Evolutionary conservation across 2,888 invertebrate genomes (phyloP), one percentile per base, ranked within the genome.

Genomic region (Allophyes oxyacanthae): DNA sequence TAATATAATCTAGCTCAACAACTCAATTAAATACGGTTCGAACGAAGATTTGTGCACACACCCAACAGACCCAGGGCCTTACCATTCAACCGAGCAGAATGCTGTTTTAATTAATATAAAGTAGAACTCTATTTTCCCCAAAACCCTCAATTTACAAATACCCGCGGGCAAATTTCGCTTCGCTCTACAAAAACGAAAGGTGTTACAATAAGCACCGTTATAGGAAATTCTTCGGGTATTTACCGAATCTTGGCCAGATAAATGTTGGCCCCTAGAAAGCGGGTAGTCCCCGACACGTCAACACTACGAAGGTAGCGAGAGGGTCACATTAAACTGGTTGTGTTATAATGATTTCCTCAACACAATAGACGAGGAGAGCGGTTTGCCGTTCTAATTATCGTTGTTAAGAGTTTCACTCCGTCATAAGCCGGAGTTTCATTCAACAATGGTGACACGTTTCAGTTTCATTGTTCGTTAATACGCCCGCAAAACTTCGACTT

Each of bases 391-490:
- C 81, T 84, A 86, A 84, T 84, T 84, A 83, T 82, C 66, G 80
- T 81, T 79, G 78, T 82, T 84, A 79, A 80, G 79, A 81, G 81
- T 80, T 79, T 63, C 72, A 79, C 77, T 81, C 75, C 71, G 81
- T 80, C 78, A 81, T 78, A 81, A 83, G 79, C 79, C 67, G 63
- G 77, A 65, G 79, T 75, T 78, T 63, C 79, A 81, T 78, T 79
- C 75, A 79, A 83, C 85, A 86, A 82, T 83, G 76, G 79, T 78
- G 79, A 86, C 86, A 85, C 83, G 81, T 84, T 83, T 82, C 80
- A 64, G 76, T 81, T 84, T 83, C 84, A 86, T 87, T 87, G 86
- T 87, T 83, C 85, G 83, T 76, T 85, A 84, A 84, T 84, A 82
- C 78, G 72, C 64, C 68, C 67, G 74, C 75, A 67, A 72, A 82